Conservation (phyloP, 2,797 vertebrate species). For the Myotis planiceps region DNA sequence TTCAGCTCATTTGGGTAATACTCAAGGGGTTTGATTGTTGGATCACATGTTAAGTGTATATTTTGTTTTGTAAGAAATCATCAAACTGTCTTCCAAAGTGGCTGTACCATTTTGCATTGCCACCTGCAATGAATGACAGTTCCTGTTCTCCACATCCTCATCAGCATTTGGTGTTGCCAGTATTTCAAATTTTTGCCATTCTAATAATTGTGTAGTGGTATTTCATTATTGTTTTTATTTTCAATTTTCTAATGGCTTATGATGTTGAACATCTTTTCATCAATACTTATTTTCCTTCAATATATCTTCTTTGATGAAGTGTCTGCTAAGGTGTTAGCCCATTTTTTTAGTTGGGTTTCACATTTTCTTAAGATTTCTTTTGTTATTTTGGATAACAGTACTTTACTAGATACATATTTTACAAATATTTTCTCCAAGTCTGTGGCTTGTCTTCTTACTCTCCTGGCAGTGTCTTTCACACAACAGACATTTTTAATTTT, state of each 20-base stretch:
- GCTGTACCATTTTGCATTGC: neutral
- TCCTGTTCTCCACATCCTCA: neutral
- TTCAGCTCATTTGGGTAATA: neutral
- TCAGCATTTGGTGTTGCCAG: neutral
- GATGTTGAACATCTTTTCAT: neutral
- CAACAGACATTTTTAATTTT: neutral
- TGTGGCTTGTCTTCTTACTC: neutral
- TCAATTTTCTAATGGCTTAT: neutral
- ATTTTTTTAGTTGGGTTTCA: neutral
- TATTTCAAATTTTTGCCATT: neutral
- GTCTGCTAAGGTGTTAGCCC: neutral
- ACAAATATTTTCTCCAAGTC: neutral
- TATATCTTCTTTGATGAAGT: neutral
- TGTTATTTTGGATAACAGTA: neutral
- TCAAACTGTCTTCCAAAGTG: neutral
- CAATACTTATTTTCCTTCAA: neutral
- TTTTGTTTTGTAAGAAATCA: neutral
- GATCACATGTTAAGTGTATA: neutral
- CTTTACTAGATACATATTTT: neutral
- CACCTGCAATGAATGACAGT: neutral
- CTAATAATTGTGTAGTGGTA: neutral
- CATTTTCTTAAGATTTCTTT: neutral
- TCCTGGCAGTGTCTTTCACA: neutral
- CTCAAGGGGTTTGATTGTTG: neutral
- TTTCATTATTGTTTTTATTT: neutral